Conservation (phyloP, 2,113 vertebrate genomes). For the Athene noctua region DNA sequence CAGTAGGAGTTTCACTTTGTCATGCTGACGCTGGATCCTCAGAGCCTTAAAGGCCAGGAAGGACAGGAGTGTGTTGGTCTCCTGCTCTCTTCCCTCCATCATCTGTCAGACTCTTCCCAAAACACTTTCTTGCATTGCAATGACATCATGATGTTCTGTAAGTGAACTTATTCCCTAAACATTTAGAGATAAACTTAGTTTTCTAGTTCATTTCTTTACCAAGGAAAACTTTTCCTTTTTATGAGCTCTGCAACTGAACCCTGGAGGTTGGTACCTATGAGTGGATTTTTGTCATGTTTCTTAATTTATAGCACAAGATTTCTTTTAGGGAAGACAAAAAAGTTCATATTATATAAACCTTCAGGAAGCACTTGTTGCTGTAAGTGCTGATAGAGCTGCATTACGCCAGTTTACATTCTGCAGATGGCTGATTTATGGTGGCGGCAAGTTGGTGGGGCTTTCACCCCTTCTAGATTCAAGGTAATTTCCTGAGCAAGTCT, state of each 20-base stretch:
- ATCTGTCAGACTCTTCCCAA: background rate
- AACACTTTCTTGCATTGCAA: background rate
- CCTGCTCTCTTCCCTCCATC: background rate
- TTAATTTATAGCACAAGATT: background rate
- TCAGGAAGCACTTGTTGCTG: accelerated
- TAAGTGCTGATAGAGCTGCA: background rate
- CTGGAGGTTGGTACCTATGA: accelerated
- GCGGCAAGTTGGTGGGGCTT: background rate
- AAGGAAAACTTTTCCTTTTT: background rate
- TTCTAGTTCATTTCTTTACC: background rate
- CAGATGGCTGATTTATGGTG: background rate
- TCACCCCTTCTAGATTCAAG: background rate
- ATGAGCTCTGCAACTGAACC: background rate
- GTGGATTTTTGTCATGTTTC: background rate
- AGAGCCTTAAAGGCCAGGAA: background rate
- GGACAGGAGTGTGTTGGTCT: background rate
- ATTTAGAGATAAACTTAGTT: background rate
- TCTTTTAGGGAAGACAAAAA: background rate
- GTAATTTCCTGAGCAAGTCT: background rate
- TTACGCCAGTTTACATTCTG: background rate
- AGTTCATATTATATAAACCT: background rate
- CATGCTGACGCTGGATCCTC: background rate
- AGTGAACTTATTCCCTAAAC: background rate
- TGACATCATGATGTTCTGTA: background rate
- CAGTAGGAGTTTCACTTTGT: background rate